Conservation (phyloP, 30 jellyfish, hydroid and myxozoan species). For the Aurelia coerulea region DNA sequence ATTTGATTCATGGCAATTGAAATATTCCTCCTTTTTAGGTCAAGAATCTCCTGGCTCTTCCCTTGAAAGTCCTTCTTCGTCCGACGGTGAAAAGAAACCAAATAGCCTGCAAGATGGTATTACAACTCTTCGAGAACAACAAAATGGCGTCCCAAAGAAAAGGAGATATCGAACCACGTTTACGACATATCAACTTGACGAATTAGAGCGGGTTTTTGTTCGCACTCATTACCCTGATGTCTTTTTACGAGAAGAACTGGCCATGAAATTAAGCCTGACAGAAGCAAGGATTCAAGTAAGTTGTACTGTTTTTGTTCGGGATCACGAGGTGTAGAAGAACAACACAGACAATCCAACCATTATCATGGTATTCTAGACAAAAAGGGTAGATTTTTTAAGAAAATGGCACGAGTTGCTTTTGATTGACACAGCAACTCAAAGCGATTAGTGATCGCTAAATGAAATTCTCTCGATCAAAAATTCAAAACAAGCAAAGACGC, state of each 20-base stretch:
- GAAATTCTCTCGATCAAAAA: no score
- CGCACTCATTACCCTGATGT: conserved; percentile 98
- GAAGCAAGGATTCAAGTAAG: conserved; percentile 98
- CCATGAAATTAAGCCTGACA: conserved; percentile 83
- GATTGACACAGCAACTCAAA: no score
- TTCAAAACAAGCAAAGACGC: no score
- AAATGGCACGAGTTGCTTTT: no score
- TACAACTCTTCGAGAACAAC: conserved; percentile 47
- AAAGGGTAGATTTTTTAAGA: no score
- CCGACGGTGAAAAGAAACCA: conserved; percentile 70
- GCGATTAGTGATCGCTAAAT: no score
- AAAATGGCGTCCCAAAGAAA: conserved; percentile 74
- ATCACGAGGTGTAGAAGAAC: background rate
- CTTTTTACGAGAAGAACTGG: conserved; percentile 93
- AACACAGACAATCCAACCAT: background rate
- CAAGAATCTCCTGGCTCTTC: conserved; percentile 51
- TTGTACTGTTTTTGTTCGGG: background rate
- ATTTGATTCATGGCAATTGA: no score
- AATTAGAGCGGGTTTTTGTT: conserved; percentile 87
- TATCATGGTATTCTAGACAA: no score
- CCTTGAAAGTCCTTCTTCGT: conserved; percentile 69
- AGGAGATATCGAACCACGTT: conserved; percentile 95
- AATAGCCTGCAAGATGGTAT: conserved; percentile 27
- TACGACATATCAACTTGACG: conserved; percentile 94
- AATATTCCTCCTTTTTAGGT: conserved; percentile 6